These are phyloP conservation scores for Saturnia pavonia DNA, from an alignment of 2,888 invertebrate genomes.

Conservation along the genomic window DNA sequence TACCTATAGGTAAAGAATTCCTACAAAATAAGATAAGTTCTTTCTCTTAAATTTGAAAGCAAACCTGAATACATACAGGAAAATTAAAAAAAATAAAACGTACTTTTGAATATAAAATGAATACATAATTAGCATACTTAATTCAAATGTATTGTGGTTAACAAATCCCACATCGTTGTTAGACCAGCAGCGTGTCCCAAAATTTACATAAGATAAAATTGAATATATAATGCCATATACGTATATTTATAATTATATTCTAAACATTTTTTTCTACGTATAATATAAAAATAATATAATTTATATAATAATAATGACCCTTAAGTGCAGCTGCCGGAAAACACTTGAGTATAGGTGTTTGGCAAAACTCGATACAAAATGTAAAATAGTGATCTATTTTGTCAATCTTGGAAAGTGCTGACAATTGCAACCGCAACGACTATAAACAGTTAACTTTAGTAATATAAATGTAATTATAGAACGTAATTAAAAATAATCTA, in stretches of 20 bases:
- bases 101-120: conserved; percentile 5
- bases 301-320: no score
- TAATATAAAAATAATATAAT: no score
- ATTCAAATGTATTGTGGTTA: conserved; percentile 8
- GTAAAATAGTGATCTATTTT: no score
- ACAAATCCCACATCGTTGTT: conserved; percentile 2
- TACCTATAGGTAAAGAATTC: not conserved
- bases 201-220: conserved; percentile 2
- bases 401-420: not conserved
- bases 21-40: not conserved
- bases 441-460: not conserved
- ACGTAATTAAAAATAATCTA: not conserved
- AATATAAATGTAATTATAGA: not conserved
- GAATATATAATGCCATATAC: not conserved
- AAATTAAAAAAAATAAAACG: not conserved
- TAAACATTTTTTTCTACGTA: not conserved
- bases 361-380: not conserved
- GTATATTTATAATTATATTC: not conserved
- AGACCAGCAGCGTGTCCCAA: conserved; percentile 2
- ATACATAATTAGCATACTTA: conserved; percentile 8
- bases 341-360: no score
- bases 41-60: not conserved
- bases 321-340: no score
- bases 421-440: not conserved
- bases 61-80: not conserved